Conservation (phyloP, 2,888 invertebrate species). For the Cepaea hortensis region DNA sequence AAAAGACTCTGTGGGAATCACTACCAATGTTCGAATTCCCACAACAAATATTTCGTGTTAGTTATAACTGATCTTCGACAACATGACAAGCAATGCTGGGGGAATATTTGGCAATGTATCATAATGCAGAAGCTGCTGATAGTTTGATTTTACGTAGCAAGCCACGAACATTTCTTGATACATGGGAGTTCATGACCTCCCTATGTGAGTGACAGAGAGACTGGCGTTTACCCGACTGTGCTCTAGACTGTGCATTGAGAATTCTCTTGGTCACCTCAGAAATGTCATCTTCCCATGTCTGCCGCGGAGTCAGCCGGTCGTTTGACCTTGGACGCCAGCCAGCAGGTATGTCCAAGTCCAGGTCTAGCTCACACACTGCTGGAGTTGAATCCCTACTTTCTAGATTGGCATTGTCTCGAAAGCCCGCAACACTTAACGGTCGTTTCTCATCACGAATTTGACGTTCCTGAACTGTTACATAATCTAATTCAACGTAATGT, state of each 20-base stretch:
- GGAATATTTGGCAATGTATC: background rate
- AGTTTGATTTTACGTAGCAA: conserved; percentile 17
- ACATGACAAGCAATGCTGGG: background rate
- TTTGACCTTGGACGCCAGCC: conserved; percentile 47
- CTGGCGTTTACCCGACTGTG: conserved; percentile 23
- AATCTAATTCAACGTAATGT: background rate
- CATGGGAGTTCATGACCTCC: conserved; percentile 4
- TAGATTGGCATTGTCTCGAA: background rate
- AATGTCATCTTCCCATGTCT: conserved; percentile 62
- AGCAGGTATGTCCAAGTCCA: background rate
- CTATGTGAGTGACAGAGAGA: conserved; percentile 27
- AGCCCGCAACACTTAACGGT: background rate
- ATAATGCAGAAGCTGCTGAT: conserved; percentile 16
- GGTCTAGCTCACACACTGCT: conserved; percentile 8
- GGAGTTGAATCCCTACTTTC: conserved; percentile 16
- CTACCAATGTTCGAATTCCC: too few relatives aligned
- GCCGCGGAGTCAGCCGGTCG: conserved; percentile 55
- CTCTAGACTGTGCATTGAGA: conserved; percentile 56
- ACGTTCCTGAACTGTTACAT: conserved; percentile 52
- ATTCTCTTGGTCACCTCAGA: conserved; percentile 64
- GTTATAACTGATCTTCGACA: background rate
- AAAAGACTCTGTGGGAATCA: too few relatives aligned
- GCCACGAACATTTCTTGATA: conserved; percentile 27
- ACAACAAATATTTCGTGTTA: too few relatives aligned
- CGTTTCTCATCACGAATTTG: conserved; percentile 60